Conservation (phyloP, 2,888 invertebrate species). For the Phengaris alcon region DNA sequence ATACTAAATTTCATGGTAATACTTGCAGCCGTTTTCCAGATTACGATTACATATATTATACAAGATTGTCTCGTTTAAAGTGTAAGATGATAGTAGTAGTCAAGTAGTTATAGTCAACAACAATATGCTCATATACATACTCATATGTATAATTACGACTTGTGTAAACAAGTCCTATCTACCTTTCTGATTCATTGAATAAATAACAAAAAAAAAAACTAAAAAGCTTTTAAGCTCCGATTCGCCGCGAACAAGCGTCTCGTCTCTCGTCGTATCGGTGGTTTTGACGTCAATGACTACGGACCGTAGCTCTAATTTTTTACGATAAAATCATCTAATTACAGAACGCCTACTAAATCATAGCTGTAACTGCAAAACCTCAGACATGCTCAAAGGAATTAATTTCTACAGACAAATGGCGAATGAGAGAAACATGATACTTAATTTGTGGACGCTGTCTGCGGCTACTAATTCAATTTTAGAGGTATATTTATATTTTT, state of each 20-base stretch:
- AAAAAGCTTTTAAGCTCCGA: neutral
- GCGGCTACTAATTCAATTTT: neutral
- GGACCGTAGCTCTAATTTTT: constrained; percentile 13
- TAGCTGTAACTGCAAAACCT: neutral
- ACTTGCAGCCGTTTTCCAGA: too few relatives aligned
- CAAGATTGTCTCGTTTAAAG: too few relatives aligned
- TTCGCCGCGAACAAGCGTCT: constrained; percentile 8
- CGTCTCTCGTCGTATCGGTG: neutral
- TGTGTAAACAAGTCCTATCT: too few relatives aligned
- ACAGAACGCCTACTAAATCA: constrained; percentile 9
- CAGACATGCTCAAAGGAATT: neutral
- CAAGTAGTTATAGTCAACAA: too few relatives aligned
- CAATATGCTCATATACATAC: too few relatives aligned
- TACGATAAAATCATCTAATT: constrained; percentile 19
- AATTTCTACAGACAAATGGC: neutral
- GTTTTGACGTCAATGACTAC: constrained; percentile 6
- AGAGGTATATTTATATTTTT: too few relatives aligned
- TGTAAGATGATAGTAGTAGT: too few relatives aligned
- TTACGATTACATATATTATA: too few relatives aligned
- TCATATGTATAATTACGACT: too few relatives aligned
- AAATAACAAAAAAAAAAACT: neutral
- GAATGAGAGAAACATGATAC: neutral
- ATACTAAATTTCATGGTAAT: too few relatives aligned
- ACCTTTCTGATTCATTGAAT: too few relatives aligned
- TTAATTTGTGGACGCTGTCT: neutral